Percentiles rank a stretch among this genome's conserved stretches.
These are phyloP conservation scores for Pollenia amentaria DNA, from an alignment of 2,888 invertebrate genomes.

Conservation along the genomic window DNA sequence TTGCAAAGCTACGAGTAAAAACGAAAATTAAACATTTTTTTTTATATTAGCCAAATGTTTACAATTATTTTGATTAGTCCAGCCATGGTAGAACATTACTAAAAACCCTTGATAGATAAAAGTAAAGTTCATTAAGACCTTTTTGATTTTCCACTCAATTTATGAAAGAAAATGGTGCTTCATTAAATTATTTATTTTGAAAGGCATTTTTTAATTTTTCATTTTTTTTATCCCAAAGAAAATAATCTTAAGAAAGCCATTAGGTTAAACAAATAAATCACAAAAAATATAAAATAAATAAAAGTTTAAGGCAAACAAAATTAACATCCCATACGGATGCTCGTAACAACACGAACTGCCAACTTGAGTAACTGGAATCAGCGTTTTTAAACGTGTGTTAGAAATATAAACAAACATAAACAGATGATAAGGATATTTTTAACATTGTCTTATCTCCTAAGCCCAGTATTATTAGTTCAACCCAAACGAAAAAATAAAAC, in stretches of 20 bases:
- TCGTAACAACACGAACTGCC: background rate
- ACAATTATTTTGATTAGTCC: too few species aligned
- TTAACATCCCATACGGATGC: background rate
- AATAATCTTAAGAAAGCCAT: slow-evolving; percentile 20
- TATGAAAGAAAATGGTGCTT: background rate
- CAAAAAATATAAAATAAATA: too few species aligned
- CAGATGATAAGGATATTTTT: too few species aligned
- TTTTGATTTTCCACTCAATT: background rate
- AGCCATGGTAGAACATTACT: too few species aligned
- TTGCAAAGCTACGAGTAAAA: too few species aligned
- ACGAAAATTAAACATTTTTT: too few species aligned
- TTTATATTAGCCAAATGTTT: too few species aligned
- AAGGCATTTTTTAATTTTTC: background rate
- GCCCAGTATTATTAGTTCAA: too few species aligned
- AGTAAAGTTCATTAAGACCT: background rate
- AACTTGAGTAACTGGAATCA: slow-evolving; percentile 18
- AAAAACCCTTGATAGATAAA: too few species aligned
- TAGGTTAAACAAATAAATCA: slow-evolving; percentile 31
- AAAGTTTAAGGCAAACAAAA: slow-evolving; percentile 15
- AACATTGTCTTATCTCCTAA: too few species aligned
- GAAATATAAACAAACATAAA: too few species aligned
- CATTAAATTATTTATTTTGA: slow-evolving; percentile 31
- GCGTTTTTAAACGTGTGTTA: background rate
- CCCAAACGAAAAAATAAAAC: too few species aligned
- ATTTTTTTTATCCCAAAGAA: background rate